Percentiles rank a stretch among this genome's conserved stretches.
Evolutionary conservation across 1,140 invertebrate species (phyloP).

Genomic region (Drosophila subobscura): DNA sequence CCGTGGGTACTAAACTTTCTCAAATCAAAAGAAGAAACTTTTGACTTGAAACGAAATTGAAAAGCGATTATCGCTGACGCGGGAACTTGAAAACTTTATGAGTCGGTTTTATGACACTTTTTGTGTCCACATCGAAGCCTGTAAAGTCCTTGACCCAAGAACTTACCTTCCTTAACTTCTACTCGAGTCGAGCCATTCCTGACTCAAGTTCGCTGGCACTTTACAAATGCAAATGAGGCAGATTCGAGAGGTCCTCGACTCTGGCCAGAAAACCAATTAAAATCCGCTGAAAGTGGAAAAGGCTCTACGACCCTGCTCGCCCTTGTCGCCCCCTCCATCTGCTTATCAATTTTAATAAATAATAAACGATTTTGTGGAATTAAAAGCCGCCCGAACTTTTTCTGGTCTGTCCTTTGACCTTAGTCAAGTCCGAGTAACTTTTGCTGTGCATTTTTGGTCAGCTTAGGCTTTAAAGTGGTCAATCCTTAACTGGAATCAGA

Average conservation of each 20-base stretch:
- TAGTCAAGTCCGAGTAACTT: background rate
- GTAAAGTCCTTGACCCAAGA: conserved; percentile 29
- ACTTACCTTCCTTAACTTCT: conserved; percentile 34
- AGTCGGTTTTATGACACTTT: conserved; percentile 39
- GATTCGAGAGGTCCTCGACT: conserved; percentile 23
- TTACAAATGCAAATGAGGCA: conserved; percentile 39
- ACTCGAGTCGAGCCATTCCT: conserved; percentile 2
- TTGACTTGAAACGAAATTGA: conserved; percentile 25
- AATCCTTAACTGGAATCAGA: background rate
- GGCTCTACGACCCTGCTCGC: too few relatives aligned
- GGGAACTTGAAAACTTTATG: conserved; percentile 34
- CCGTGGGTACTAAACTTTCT: too few relatives aligned
- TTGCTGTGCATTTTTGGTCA: too few relatives aligned
- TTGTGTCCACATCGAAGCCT: conserved; percentile 12
- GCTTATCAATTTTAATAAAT: conserved; percentile 34
- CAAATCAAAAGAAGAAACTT: conserved; percentile 6
- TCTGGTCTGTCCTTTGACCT: conserved; percentile 15
- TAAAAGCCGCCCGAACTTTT: background rate
- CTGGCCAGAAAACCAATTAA: conserved; percentile 37
- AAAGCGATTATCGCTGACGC: conserved; percentile 32
- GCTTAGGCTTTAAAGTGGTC: background rate
- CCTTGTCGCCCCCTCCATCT: background rate
- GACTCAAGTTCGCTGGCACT: conserved; percentile 31
- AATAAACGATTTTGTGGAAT: conserved; percentile 9
- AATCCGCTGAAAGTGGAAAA: conserved; percentile 11